phyloP scores from a whole-genome alignment of 1,140 invertebrate species.

The Drosophila hydei region DNA sequence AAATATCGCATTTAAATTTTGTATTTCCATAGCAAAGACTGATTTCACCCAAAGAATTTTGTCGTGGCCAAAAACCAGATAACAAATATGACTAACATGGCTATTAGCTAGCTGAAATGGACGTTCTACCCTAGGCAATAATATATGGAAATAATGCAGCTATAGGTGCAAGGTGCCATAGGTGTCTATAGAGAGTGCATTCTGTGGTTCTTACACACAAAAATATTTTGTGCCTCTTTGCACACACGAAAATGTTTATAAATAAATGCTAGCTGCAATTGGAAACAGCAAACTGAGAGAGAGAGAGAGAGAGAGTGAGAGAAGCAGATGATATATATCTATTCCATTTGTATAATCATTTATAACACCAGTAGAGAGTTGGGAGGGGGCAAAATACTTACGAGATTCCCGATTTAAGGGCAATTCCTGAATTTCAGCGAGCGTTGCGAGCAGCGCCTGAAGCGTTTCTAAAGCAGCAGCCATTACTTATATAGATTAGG shows the following conservation, averaged over 20 bases:
- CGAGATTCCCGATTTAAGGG: constrained; percentile 75
- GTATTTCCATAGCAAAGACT: too few relatives aligned
- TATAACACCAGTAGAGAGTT: too few relatives aligned
- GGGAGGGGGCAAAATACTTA: constrained; percentile 61
- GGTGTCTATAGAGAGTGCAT: not conserved
- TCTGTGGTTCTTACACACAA: too few relatives aligned
- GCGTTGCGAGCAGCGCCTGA: constrained; percentile 59
- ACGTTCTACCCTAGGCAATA: too few relatives aligned
- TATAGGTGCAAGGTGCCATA: not conserved
- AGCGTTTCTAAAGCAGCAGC: constrained; percentile 77
- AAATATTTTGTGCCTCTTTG: constrained; percentile 1
- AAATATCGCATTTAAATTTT: too few relatives aligned
- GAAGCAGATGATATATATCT: not conserved
- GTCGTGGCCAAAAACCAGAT: not conserved
- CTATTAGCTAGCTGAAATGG: not conserved
- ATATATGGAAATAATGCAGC: too few relatives aligned
- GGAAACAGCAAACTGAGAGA: constrained; percentile 44
- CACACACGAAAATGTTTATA: constrained; percentile 62
- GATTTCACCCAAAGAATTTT: too few relatives aligned
- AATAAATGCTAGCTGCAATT: constrained; percentile 76
- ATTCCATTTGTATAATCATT: not conserved
- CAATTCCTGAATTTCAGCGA: constrained; percentile 73
- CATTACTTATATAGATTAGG: constrained; percentile 56
- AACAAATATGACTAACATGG: not conserved
- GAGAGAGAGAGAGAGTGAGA: constrained; percentile 17